Conservation (phyloP, 2,113 vertebrate genomes). For the Saccopteryx bilineata region DNA sequence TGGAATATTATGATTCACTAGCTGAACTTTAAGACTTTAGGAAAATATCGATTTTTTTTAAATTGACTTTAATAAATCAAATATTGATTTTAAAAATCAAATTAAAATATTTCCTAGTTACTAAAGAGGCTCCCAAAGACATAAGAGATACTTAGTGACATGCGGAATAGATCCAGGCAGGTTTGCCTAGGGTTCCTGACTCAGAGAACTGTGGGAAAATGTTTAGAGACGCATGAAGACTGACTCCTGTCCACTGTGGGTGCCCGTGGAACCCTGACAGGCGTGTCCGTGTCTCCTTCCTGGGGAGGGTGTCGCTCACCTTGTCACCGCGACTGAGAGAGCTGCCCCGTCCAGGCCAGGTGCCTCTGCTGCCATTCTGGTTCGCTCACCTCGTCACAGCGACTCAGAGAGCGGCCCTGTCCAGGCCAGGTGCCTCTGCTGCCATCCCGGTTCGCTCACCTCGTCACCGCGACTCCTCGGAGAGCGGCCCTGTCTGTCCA, state of each 20-base stretch:
- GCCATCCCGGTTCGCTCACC: no score
- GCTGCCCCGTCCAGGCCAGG: fast-evolving
- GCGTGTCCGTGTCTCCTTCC: neutral
- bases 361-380: neutral
- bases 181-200: neutral
- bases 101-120: neutral
- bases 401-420: neutral
- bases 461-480: no score
- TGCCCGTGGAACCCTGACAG: neutral
- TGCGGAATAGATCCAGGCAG: neutral
- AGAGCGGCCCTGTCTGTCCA: neutral
- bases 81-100: conserved; percentile 5
- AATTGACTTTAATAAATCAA: conserved; percentile 8
- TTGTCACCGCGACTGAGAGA: neutral
- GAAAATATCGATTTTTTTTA: neutral
- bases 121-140: neutral
- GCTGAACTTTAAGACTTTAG: neutral
- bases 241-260: neutral
- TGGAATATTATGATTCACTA: neutral
- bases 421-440: no score
- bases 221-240: neutral
- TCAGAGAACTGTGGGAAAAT: neutral
- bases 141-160: neutral
- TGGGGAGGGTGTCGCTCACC: neutral
- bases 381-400: no score